Conservation (phyloP, 2,797 vertebrate species). For the Sorex maritimensis region DNA sequence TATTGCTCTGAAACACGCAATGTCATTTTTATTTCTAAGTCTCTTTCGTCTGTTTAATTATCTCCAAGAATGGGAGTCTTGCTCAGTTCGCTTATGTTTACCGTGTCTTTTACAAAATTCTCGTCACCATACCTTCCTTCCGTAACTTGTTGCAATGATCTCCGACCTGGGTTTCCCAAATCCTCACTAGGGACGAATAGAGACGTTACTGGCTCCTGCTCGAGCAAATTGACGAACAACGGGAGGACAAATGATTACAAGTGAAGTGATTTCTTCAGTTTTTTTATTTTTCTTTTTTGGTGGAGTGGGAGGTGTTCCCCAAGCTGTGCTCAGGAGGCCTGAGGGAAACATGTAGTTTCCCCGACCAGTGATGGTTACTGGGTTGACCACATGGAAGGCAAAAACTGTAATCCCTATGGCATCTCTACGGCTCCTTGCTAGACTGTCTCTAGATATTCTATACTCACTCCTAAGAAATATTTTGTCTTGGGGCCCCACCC, state of each 20-base stretch:
- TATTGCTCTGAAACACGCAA: neutral
- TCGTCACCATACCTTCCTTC: conserved; percentile 2
- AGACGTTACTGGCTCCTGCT: no score
- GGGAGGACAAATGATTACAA: no score
- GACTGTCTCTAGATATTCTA: neutral
- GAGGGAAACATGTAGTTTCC: no score
- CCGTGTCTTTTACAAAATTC: conserved; percentile 17
- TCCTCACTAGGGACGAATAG: neutral
- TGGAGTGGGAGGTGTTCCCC: no score
- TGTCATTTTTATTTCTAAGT: neutral
- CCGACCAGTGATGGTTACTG: no score
- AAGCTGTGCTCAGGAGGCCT: no score
- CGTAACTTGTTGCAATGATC: conserved; percentile 9
- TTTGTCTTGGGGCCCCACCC: neutral
- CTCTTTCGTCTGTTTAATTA: neutral
- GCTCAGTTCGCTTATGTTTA: conserved; percentile 13
- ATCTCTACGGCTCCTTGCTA: neutral
- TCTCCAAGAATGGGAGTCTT: conserved; percentile 31
- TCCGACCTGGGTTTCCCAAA: neutral
- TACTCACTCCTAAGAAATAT: neutral
- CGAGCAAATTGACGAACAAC: no score
- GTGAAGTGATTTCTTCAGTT: no score
- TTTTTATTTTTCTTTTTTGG: no score
- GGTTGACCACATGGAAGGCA: no score
- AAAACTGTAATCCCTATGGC: no score